phyloP scores from a whole-genome alignment of 2,888 invertebrate genomes.

The Mycalesis mineus region DNA sequence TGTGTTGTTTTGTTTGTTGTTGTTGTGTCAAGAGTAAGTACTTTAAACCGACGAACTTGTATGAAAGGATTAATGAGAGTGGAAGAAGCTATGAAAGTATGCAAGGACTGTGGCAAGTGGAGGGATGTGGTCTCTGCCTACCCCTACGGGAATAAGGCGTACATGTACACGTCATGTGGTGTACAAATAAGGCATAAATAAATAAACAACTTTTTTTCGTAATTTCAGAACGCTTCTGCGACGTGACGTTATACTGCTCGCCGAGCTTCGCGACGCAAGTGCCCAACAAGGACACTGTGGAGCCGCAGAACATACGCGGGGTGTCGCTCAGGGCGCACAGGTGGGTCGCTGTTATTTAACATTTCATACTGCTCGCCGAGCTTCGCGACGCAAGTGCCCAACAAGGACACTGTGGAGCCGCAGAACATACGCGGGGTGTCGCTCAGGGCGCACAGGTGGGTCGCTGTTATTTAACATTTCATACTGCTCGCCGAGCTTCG shows the following conservation, averaged over 20 bases:
- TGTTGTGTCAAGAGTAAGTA: too few relatives aligned
- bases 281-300: slow-evolving; percentile 55
- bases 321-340: slow-evolving; percentile 70
- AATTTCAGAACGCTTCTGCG: slow-evolving; percentile 89
- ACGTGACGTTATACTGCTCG: slow-evolving; percentile 88
- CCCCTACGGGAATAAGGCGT: too few relatives aligned
- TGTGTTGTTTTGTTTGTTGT: too few relatives aligned
- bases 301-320: slow-evolving; percentile 58
- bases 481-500: slow-evolving; percentile 82
- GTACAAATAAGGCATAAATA: too few relatives aligned
- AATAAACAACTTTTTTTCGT: background rate
- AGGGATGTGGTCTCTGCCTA: too few relatives aligned
- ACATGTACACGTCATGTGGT: too few relatives aligned
- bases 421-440: slow-evolving; percentile 64
- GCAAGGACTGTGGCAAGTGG: too few relatives aligned
- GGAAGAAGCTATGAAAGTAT: too few relatives aligned
- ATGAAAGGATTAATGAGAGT: too few relatives aligned
- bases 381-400: slow-evolving; percentile 61
- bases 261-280: slow-evolving; percentile 66
- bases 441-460: slow-evolving; percentile 65
- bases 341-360: slow-evolving; percentile 34
- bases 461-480: slow-evolving; percentile 46
- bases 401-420: slow-evolving; percentile 57
- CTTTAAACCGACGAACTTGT: too few relatives aligned
- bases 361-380: slow-evolving; percentile 83